Evolutionary conservation across 2,888 invertebrate species (phyloP).

Genomic region (Herminia tarsipennalis): DNA sequence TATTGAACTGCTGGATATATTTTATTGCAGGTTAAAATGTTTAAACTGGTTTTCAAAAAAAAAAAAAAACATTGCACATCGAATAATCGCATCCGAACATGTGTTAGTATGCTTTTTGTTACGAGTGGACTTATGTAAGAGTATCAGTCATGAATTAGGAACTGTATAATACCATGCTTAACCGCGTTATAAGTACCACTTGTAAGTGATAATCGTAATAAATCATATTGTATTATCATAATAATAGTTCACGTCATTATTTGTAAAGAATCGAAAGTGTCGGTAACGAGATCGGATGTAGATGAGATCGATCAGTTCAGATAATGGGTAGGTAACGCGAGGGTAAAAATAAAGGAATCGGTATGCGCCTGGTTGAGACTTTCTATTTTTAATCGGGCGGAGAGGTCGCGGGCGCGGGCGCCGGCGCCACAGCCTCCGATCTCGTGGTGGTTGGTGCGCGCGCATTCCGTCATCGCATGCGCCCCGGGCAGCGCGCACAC

Average conservation of each 20-base stretch:
- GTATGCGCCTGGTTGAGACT: slow-evolving; percentile 75
- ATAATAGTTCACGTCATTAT: slow-evolving; percentile 30
- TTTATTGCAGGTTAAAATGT: too few relatives aligned
- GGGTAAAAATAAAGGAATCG: slow-evolving; percentile 80
- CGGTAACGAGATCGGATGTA: slow-evolving; percentile 57
- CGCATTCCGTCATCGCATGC: slow-evolving; percentile 79
- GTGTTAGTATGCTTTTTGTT: too few relatives aligned
- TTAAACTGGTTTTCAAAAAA: too few relatives aligned
- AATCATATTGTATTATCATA: slow-evolving; percentile 12
- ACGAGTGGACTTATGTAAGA: too few relatives aligned
- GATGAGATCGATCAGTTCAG: slow-evolving; percentile 65
- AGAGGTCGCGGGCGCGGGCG: slow-evolving; percentile 75
- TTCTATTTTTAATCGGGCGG: slow-evolving; percentile 83
- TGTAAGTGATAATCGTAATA: slow-evolving; percentile 21
- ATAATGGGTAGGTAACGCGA: slow-evolving; percentile 69
- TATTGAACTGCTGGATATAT: too few relatives aligned
- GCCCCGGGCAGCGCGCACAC: slow-evolving; percentile 76
- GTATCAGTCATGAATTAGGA: too few relatives aligned
- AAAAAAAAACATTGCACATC: too few relatives aligned
- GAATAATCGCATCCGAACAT: too few relatives aligned
- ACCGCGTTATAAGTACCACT: too few relatives aligned
- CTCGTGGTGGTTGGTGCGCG: slow-evolving; percentile 67
- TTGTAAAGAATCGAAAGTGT: slow-evolving; percentile 62
- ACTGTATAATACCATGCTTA: too few relatives aligned
- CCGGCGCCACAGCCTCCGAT: slow-evolving; percentile 77